Evolutionary conservation across 2,888 invertebrate genomes (phyloP).

Genomic region (Hecatera dysodea): DNA sequence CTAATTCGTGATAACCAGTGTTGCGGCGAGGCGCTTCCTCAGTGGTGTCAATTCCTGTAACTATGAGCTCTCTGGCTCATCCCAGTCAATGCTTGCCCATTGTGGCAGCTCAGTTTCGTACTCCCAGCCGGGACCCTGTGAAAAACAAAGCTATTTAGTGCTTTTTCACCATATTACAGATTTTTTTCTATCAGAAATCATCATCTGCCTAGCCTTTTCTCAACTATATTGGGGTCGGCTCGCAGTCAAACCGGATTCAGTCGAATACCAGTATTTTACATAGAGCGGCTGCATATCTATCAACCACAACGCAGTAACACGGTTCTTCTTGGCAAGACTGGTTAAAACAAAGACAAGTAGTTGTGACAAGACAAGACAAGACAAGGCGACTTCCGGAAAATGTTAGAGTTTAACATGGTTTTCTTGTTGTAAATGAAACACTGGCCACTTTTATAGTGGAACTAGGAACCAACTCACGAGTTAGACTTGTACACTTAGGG

Average conservation of each 20-base stretch:
- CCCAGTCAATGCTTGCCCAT: slow-evolving; percentile 97
- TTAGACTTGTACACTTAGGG: no score
- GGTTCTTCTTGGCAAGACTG: background rate
- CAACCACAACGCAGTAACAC: no score
- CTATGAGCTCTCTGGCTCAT: slow-evolving; percentile 92
- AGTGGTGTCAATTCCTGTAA: slow-evolving; percentile 79
- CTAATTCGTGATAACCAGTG: slow-evolving; percentile 45
- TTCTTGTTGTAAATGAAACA: no score
- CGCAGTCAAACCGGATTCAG: no score
- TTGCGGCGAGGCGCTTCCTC: slow-evolving; percentile 78
- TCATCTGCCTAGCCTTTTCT: no score
- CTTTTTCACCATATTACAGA: background rate
- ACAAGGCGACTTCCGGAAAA: background rate
- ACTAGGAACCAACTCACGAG: no score
- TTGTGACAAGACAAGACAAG: background rate
- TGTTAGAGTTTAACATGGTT: background rate
- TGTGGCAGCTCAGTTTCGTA: slow-evolving; percentile 97
- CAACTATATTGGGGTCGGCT: no score
- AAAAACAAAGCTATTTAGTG: background rate
- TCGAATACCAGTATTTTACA: no score
- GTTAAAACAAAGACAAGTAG: background rate
- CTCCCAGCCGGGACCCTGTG: slow-evolving; percentile 98
- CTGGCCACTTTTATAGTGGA: no score
- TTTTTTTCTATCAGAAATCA: background rate
- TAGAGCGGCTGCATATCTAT: no score